A percentile compares a stretch with the other conserved stretches of the same genome.
Evolutionary conservation across 2,797 vertebrate species (phyloP).

Genomic region (Ptychadena robeensis): DNA sequence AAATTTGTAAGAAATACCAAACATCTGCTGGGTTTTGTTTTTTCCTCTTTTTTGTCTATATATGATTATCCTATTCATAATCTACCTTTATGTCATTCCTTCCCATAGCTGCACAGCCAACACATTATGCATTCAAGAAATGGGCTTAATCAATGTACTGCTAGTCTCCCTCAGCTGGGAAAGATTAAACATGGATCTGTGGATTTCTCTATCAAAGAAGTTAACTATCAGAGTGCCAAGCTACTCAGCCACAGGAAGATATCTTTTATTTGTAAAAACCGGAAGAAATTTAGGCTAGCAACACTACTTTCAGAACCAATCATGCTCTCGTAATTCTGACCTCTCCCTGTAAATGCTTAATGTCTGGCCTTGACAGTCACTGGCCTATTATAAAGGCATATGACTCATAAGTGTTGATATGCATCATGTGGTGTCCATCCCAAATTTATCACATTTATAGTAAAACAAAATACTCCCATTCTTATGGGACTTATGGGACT

Average conservation of each 20-base stretch:
- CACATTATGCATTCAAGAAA: conserved; percentile 36
- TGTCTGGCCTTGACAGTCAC: no score
- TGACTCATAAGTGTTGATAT: no score
- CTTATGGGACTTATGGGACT: no score
- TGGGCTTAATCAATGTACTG: conserved; percentile 38
- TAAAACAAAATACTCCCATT: no score
- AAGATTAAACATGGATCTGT: conserved; percentile 33
- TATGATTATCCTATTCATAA: conserved; percentile 32
- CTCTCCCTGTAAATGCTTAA: neutral
- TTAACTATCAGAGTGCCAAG: conserved; percentile 15
- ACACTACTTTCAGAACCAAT: neutral
- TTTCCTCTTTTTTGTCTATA: neutral
- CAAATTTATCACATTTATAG: no score
- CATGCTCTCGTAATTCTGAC: no score
- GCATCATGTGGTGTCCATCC: no score
- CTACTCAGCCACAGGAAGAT: neutral
- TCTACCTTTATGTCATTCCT: conserved; percentile 4
- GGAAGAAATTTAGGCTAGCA: neutral
- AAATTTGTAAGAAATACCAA: conserved; percentile 7
- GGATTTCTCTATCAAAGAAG: neutral
- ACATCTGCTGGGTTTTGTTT: conserved; percentile 3
- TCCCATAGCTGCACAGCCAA: neutral
- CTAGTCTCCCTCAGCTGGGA: conserved; percentile 16
- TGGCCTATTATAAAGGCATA: no score
- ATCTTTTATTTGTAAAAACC: neutral